phyloP scores from a whole-genome alignment of 1,140 invertebrate genomes.

The Drosophila micromelanica region DNA sequence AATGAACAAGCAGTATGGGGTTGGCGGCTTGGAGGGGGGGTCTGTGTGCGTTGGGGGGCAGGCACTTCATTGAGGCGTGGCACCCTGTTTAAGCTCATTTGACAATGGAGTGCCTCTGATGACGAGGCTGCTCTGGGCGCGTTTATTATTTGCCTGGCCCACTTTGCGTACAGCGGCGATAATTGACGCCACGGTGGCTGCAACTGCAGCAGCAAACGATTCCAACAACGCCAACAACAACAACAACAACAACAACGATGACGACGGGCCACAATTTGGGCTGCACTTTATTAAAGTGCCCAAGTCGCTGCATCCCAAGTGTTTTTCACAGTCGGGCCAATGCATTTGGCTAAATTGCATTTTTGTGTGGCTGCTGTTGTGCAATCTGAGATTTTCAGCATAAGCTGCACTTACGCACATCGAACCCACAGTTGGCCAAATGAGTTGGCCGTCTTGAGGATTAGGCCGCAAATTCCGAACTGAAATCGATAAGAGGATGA shows the following conservation, averaged over 20 bases:
- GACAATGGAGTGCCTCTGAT: slow-evolving; percentile 71
- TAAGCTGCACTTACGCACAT: slow-evolving; percentile 30
- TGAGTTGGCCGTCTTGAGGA: slow-evolving; percentile 7
- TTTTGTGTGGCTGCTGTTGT: slow-evolving; percentile 54
- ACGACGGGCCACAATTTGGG: slow-evolving; percentile 57
- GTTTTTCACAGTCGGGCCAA: slow-evolving; percentile 64
- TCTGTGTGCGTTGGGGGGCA: background rate
- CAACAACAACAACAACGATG: background rate
- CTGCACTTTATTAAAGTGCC: slow-evolving; percentile 73
- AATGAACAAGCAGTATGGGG: slow-evolving; percentile 28
- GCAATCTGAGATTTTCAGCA: slow-evolving; percentile 38
- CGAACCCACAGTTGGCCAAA: slow-evolving; percentile 9
- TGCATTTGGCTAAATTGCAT: slow-evolving; percentile 50
- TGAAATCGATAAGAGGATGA: no score
- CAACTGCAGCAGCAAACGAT: slow-evolving; percentile 50
- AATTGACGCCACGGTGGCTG: slow-evolving; percentile 80
- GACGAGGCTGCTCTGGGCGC: slow-evolving; percentile 56
- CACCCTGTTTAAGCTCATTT: slow-evolving; percentile 73
- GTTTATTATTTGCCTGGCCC: slow-evolving; percentile 80
- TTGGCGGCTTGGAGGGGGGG: no score
- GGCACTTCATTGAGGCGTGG: slow-evolving; percentile 41
- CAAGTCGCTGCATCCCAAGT: slow-evolving; percentile 31
- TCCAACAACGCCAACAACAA: slow-evolving; percentile 10
- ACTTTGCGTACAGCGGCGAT: slow-evolving; percentile 72
- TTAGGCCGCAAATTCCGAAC: background rate